Evolutionary conservation across 2,113 vertebrate species (phyloP).

Genomic region (Boleophthalmus pectinirostris): DNA sequence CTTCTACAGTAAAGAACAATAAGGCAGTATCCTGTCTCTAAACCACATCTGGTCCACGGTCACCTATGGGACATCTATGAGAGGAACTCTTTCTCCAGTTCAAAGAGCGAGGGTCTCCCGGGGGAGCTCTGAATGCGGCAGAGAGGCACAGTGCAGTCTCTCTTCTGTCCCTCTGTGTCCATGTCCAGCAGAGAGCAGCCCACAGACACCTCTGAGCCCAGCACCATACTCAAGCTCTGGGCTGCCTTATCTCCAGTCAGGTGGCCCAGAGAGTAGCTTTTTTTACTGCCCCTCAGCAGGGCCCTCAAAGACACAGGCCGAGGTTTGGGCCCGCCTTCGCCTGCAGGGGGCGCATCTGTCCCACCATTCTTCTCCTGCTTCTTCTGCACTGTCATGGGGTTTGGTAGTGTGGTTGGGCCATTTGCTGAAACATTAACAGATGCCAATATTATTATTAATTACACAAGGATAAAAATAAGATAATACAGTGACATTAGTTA

Average conservation of each 20-base stretch:
- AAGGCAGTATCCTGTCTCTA: slow-evolving; percentile 43
- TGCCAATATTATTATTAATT: neutral
- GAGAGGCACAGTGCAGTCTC: slow-evolving; percentile 86
- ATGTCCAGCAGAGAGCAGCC: slow-evolving; percentile 84
- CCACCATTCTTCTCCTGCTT: slow-evolving; percentile 41
- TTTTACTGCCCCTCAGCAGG: slow-evolving; percentile 74
- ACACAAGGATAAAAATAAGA: neutral
- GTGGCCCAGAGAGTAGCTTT: slow-evolving; percentile 76
- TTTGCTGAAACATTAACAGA: slow-evolving; percentile 59
- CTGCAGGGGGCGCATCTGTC: slow-evolving; percentile 49
- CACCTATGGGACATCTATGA: slow-evolving; percentile 66
- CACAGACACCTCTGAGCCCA: slow-evolving; percentile 69
- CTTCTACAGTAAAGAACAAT: slow-evolving; percentile 13
- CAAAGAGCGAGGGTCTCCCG: slow-evolving; percentile 76
- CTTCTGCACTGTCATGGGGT: slow-evolving; percentile 59
- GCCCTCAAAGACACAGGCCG: slow-evolving; percentile 78
- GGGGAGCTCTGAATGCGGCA: slow-evolving; percentile 84
- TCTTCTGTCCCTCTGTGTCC: slow-evolving; percentile 86
- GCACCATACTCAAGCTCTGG: slow-evolving; percentile 62
- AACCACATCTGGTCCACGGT: slow-evolving; percentile 3
- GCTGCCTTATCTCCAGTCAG: slow-evolving; percentile 65
- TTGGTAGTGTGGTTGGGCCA: slow-evolving; percentile 53
- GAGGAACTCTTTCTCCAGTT: slow-evolving; percentile 90
- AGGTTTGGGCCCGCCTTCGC: slow-evolving; percentile 66
- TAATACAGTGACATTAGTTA: neutral